Evolutionary conservation across 2,797 vertebrate genomes (phyloP).

Genomic region (Hemitrygon akajei): DNA sequence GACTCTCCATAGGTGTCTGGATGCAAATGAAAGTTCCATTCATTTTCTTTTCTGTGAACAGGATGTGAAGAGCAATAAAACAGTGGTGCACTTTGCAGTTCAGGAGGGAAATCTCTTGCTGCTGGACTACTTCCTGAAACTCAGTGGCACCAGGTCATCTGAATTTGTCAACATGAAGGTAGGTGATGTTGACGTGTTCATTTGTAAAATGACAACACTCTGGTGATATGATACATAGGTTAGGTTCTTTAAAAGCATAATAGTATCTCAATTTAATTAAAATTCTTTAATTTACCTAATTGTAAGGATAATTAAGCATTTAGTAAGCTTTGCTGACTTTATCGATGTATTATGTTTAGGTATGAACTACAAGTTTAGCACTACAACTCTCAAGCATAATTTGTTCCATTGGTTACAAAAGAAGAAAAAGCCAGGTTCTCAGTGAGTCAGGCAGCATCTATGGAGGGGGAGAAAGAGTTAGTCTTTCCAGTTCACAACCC

Average conservation of each 20-base stretch:
- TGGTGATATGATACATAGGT: neutral
- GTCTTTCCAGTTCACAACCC: too few species aligned
- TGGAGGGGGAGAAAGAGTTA: too few species aligned
- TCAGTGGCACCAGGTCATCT: slow-evolving; percentile 42
- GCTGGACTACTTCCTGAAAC: slow-evolving; percentile 48
- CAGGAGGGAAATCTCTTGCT: slow-evolving; percentile 45
- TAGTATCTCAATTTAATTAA: neutral
- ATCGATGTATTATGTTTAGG: neutral
- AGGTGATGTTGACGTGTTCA: neutral
- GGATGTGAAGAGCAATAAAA: slow-evolving; percentile 52
- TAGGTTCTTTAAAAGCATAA: neutral
- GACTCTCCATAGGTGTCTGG: too few species aligned
- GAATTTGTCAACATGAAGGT: slow-evolving; percentile 47
- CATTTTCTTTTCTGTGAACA: slow-evolving; percentile 33
- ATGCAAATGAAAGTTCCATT: neutral
- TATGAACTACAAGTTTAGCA: neutral
- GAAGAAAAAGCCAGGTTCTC: too few species aligned
- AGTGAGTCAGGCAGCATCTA: too few species aligned
- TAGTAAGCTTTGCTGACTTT: neutral
- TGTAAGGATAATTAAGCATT: neutral
- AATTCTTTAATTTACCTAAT: neutral
- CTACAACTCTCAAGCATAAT: neutral
- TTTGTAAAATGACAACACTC: neutral
- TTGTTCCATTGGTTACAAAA: neutral
- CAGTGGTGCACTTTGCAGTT: slow-evolving; percentile 44